phyloP scores from a whole-genome alignment of 1,140 invertebrate species.

The Drosophila serrata region DNA sequence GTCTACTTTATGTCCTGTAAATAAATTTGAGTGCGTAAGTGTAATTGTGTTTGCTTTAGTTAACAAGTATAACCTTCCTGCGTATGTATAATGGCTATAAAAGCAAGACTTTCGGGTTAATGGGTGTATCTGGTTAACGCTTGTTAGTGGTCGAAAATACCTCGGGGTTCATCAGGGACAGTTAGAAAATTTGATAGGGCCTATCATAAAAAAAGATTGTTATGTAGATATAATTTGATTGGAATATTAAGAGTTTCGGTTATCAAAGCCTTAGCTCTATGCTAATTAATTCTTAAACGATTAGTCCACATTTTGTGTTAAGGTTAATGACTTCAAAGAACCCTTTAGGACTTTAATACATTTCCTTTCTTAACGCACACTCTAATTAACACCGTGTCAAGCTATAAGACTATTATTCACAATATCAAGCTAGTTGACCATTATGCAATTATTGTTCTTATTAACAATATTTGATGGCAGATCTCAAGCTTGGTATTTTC shows the following conservation, averaged over 20 bases:
- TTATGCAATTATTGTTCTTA: not conserved
- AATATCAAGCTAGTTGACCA: not conserved
- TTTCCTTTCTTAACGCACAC: not conserved
- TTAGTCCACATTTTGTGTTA: not conserved
- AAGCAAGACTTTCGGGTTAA: slow-evolving; percentile 52
- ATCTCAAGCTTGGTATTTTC: not conserved
- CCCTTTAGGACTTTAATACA: not conserved
- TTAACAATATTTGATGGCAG: not conserved
- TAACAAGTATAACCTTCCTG: slow-evolving; percentile 35
- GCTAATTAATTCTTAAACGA: slow-evolving; percentile 16
- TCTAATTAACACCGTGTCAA: not conserved
- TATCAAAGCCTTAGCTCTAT: not conserved
- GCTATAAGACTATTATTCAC: not conserved
- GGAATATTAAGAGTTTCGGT: slow-evolving; percentile 10
- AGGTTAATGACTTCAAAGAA: not conserved
- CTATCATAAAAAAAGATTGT: slow-evolving; percentile 23
- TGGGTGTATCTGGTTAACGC: slow-evolving; percentile 44
- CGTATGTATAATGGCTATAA: slow-evolving; percentile 43
- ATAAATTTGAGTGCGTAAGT: slow-evolving; percentile 62
- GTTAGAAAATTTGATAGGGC: slow-evolving; percentile 27
- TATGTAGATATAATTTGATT: slow-evolving; percentile 18
- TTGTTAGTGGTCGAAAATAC: slow-evolving; percentile 33
- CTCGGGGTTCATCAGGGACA: slow-evolving; percentile 16
- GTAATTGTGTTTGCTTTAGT: slow-evolving; percentile 67
- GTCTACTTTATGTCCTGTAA: slow-evolving; percentile 69